Percentiles rank a stretch among this genome's conserved stretches.
Conservation (phyloP, 1,140 invertebrate genomes). For the Globodera ellingtonae region DNA sequence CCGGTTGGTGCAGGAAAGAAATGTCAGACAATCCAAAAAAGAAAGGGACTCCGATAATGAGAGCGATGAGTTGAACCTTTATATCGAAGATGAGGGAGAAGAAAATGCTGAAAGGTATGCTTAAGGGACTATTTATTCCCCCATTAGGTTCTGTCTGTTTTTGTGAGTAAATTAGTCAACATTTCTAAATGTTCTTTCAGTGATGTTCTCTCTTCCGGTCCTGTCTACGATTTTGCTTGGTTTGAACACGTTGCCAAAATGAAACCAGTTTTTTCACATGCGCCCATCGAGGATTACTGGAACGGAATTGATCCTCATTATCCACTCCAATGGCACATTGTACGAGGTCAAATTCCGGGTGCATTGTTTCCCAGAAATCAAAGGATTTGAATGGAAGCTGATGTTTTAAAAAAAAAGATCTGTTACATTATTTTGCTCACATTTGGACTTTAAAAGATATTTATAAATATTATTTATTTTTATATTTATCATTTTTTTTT, state of each 20-base stretch:
- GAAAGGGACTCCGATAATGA: neutral
- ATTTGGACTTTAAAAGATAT: too few relatives aligned
- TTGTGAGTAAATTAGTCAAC: too few relatives aligned
- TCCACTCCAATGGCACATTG: constrained; percentile 26
- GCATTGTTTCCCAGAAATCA: constrained; percentile 14
- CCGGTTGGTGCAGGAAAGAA: neutral
- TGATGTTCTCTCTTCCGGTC: neutral
- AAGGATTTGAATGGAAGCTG: neutral
- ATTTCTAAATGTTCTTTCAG: neutral
- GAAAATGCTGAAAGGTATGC: neutral
- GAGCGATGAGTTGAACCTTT: neutral
- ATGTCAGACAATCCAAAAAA: neutral
- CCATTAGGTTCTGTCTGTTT: too few relatives aligned
- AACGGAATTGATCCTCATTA: constrained; percentile 25
- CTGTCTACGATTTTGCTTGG: constrained; percentile 13
- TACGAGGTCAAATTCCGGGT: constrained; percentile 22
- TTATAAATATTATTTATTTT: neutral
- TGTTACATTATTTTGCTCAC: neutral
- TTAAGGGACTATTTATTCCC: too few relatives aligned
- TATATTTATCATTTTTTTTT: neutral
- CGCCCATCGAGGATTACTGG: constrained; percentile 10
- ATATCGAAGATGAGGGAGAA: neutral
- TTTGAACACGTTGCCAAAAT: constrained; percentile 1
- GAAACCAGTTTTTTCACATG: constrained; percentile 16
- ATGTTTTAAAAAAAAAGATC: neutral